These are phyloP conservation scores for Silurus meridionalis DNA, from an alignment of 2,113 vertebrate species.

Conservation along the genomic window DNA sequence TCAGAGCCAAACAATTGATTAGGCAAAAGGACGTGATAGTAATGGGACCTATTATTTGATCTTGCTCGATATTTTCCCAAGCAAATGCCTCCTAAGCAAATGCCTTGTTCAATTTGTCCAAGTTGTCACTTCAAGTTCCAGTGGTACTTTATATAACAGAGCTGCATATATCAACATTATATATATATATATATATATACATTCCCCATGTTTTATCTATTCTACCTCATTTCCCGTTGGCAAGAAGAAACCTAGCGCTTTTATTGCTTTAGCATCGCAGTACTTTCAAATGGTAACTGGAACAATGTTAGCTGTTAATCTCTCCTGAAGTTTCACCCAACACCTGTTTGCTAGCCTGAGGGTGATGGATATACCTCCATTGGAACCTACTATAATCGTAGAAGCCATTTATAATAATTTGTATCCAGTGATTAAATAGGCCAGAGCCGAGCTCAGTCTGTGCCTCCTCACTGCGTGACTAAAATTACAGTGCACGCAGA, in stretches of 20 bases:
- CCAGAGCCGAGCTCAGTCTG: slow-evolving; percentile 49
- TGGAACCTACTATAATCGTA: slow-evolving; percentile 11
- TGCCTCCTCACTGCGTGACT: slow-evolving; percentile 26
- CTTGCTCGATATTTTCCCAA: slow-evolving; percentile 6
- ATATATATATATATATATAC: neutral
- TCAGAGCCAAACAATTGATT: slow-evolving; percentile 31
- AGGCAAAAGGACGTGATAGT: slow-evolving; percentile 3
- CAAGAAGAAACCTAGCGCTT: slow-evolving; percentile 11
- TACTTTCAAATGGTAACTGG: slow-evolving; percentile 4
- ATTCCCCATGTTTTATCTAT: slow-evolving; percentile 17
- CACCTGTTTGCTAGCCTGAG: slow-evolving; percentile 39
- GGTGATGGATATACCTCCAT: slow-evolving; percentile 37
- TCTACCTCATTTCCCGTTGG: slow-evolving; percentile 21
- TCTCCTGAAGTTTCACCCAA: slow-evolving; percentile 10
- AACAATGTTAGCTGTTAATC: slow-evolving; percentile 24
- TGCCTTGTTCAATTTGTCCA: slow-evolving; percentile 12
- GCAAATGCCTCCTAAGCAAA: slow-evolving; percentile 15
- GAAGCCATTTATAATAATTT: slow-evolving; percentile 49
- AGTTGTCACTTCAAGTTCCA: slow-evolving; percentile 15
- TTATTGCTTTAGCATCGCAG: neutral
- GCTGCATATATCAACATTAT: slow-evolving; percentile 25
- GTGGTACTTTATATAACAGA: slow-evolving; percentile 31
- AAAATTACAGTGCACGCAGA: slow-evolving; percentile 47
- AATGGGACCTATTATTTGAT: neutral
- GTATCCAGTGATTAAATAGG: slow-evolving; percentile 51